These are phyloP conservation scores for Etheostoma spectabile DNA, from an alignment of 2,113 vertebrate genomes.

Conservation along the genomic window DNA sequence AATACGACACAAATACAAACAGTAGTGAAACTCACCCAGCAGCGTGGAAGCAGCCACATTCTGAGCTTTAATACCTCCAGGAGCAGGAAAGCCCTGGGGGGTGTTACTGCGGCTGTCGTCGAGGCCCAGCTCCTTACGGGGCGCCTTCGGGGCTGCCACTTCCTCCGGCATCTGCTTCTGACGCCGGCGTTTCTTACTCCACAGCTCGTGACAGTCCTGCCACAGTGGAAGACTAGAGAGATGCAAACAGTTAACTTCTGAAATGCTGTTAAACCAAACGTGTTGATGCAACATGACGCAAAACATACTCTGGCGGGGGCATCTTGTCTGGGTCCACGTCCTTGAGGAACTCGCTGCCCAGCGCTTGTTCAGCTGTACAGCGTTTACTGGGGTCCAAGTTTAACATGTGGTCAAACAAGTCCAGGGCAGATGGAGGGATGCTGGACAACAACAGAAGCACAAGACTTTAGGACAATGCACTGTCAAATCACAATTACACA, in stretches of 20 bases:
- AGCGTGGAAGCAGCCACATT: constrained; percentile 79
- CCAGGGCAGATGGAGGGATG: constrained; percentile 92
- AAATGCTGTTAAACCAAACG: background rate
- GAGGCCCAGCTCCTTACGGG: constrained; percentile 93
- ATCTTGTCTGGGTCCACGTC: constrained; percentile 98
- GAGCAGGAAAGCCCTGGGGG: constrained; percentile 90
- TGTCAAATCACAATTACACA: background rate
- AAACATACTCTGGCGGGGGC: constrained; percentile 96
- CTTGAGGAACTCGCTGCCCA: constrained; percentile 94
- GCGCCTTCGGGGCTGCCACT: constrained; percentile 88
- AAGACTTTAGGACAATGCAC: background rate
- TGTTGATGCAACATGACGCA: background rate
- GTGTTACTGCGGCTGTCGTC: constrained; percentile 98
- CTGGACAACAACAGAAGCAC: constrained; percentile 71
- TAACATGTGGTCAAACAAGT: constrained; percentile 98
- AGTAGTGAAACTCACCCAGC: constrained; percentile 73
- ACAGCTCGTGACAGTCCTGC: constrained; percentile 99
- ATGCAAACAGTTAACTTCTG: background rate
- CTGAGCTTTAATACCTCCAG: constrained; percentile 89
- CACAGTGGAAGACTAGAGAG: constrained; percentile 92
- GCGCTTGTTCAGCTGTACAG: constrained; percentile 95
- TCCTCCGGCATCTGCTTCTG: constrained; percentile 98
- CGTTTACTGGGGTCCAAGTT: constrained; percentile 97
- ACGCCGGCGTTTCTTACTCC: constrained; percentile 98
- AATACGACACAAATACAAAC: background rate